Base-by-base conservation (phyloP, 2,797 vertebrate species). In the Phalanger gymnotis region DNA sequence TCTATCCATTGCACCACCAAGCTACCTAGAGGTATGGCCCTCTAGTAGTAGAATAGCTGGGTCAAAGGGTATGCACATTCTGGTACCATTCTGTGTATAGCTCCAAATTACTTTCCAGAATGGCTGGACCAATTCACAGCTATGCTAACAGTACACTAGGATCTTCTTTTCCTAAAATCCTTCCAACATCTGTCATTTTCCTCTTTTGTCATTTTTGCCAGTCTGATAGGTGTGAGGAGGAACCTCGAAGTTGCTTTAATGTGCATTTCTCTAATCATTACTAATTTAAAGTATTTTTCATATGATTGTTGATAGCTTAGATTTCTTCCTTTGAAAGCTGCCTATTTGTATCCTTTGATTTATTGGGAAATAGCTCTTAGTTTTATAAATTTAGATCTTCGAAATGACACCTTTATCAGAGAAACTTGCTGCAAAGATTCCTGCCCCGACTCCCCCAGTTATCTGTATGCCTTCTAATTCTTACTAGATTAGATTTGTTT, bases 361-460 rank as follows among this genome's bases (percentile, higher is more conserved):
- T 87, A 47, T 27, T 87, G 25, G 40, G 22, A 47, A 87, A 87
- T 87, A 2, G 22, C 31, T n/a, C 40, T 87, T 87, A 87, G 40
- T 27, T 47, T 73, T 27, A 87, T 47, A 87, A 47, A 87, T 87
- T 87, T 87, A 87, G 73, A 47, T 47, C 2, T 27, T 87, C n/a
- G 61, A 73, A 40, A 73, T 73, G 34, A 73, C 31, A 73, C 4
- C 13, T n/a, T 73, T 73, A 19, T 19, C 61, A 73, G 61, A 73
- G 27, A 73, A 73, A 73, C 61, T 73, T 73, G 34, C 13, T n/a
- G 34, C 61, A 73, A 87, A 47, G 13, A 47, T 47, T 27, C 12
- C 12, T 14, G 13, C 4, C 12, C n/a, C 1, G 13, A 5, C 4
- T 0, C 2, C 12, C 14, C 34, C n/a, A 10, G n/a, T 47, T 87